Conservation (phyloP, 2,113 vertebrate species). For the Pseudorasbora parva region DNA sequence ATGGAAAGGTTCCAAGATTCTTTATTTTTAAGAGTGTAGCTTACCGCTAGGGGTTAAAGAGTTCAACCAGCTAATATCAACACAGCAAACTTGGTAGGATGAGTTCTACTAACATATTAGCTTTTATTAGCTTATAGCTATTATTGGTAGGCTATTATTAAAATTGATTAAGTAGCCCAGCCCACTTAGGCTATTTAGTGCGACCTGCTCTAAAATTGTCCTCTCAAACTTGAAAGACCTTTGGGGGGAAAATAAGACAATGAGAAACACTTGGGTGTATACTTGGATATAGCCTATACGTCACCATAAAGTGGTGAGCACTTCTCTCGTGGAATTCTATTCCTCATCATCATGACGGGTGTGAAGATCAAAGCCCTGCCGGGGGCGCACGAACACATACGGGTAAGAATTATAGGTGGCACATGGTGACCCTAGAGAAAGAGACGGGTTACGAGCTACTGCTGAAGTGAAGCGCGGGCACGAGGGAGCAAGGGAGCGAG, state of each 20-base stretch:
- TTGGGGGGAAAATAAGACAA: neutral
- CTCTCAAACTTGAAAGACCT: neutral
- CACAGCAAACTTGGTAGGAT: too few relatives aligned
- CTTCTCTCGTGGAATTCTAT: neutral
- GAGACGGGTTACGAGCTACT: conserved; percentile 14
- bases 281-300: neutral
- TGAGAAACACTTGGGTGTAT: neutral
- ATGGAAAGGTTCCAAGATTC: too few relatives aligned
- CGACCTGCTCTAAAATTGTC: neutral
- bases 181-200: too few relatives aligned
- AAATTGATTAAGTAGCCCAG: too few relatives aligned
- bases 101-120: too few relatives aligned
- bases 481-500: neutral
- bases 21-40: too few relatives aligned
- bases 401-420: conserved; percentile 51
- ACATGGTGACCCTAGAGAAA: conserved; percentile 63
- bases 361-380: conserved; percentile 65
- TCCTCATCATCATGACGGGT: conserved; percentile 41
- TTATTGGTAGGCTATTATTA: too few relatives aligned
- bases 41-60: too few relatives aligned
- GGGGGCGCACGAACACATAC: conserved; percentile 21
- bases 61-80: too few relatives aligned
- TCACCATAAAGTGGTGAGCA: conserved; percentile 46
- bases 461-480: neutral
- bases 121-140: too few relatives aligned